Percentiles rank a stretch among this genome's conserved stretches.
Evolutionary conservation across 2,888 invertebrate species (phyloP).

Genomic region (Steinernema hermaphroditum): DNA sequence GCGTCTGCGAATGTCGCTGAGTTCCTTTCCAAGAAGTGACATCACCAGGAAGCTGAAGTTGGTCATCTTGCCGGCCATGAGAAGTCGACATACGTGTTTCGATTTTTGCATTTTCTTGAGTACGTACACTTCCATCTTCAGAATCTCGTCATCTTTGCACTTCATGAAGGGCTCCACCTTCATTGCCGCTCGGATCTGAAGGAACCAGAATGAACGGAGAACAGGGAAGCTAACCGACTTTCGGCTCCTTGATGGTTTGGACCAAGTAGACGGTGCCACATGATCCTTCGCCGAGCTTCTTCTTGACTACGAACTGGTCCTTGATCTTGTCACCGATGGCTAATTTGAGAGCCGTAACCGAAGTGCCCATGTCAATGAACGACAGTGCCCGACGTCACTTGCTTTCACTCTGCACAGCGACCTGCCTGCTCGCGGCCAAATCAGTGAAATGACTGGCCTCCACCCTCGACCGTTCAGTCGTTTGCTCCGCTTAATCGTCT

Average conservation of each 20-base stretch:
- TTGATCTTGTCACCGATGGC: conserved; percentile 47
- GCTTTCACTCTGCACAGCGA: too few species aligned
- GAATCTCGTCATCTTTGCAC: conserved; percentile 50
- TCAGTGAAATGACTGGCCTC: too few species aligned
- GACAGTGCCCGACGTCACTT: background rate
- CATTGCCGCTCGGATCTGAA: conserved; percentile 45
- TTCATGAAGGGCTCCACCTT: conserved; percentile 52
- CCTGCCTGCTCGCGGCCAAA: too few species aligned
- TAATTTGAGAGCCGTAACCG: conserved; percentile 47
- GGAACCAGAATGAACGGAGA: conserved; percentile 26
- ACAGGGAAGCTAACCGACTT: background rate
- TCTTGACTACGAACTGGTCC: conserved; percentile 47
- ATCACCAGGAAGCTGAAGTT: conserved; percentile 53
- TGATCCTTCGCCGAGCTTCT: conserved; percentile 43
- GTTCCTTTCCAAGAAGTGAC: conserved; percentile 52
- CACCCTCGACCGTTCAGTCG: too few species aligned
- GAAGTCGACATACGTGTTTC: conserved; percentile 45
- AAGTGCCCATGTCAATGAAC: conserved; percentile 45
- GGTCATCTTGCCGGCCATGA: conserved; percentile 42
- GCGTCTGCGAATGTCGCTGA: conserved; percentile 50
- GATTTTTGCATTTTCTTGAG: conserved; percentile 37
- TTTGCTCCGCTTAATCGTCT: too few species aligned
- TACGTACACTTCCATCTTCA: conserved; percentile 43
- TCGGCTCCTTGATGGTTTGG: background rate
- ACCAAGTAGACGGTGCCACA: conserved; percentile 40